Percentiles rank a stretch among this genome's conserved stretches.
These are phyloP conservation scores for Xiphophorus couchianus DNA, from an alignment of 2,113 vertebrate genomes.

Conservation along the genomic window DNA sequence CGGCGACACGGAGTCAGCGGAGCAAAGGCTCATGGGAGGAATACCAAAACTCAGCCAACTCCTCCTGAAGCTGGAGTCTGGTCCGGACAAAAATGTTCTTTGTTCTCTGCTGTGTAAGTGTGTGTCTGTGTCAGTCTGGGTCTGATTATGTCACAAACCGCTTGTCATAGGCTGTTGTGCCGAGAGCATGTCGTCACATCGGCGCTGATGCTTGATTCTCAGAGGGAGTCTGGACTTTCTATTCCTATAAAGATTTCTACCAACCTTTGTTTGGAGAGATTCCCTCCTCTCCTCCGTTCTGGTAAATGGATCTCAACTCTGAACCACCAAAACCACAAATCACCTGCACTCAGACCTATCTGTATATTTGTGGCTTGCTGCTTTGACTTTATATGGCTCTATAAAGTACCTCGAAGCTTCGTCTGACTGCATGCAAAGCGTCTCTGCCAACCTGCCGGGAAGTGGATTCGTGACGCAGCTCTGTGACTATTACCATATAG, in stretches of 20 bases:
- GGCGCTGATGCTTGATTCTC: not conserved
- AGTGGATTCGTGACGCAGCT: not conserved
- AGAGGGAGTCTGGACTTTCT: not conserved
- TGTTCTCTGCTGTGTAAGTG: constrained; percentile 41
- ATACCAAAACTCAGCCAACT: constrained; percentile 4
- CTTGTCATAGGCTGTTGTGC: constrained; percentile 3
- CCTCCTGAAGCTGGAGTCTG: constrained; percentile 37
- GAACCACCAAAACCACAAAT: constrained; percentile 10
- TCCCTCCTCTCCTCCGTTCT: not conserved
- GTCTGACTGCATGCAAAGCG: constrained; percentile 33
- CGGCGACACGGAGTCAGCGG: constrained; percentile 13
- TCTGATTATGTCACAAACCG: constrained; percentile 30
- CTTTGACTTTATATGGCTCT: constrained; percentile 30
- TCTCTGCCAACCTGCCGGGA: constrained; percentile 5
- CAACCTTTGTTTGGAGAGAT: not conserved
- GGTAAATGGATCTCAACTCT: not conserved
- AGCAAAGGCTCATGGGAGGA: constrained; percentile 52
- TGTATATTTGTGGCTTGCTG: constrained; percentile 13
- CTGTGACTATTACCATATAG: not conserved
- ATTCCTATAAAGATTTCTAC: not conserved
- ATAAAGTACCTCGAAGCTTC: constrained; percentile 29
- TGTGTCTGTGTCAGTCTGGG: constrained; percentile 10
- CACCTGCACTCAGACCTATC: constrained; percentile 12
- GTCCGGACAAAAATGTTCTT: constrained; percentile 60
- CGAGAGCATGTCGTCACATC: not conserved